These are phyloP conservation scores for Icerya purchasi DNA, from an alignment of 2,888 invertebrate genomes.

Conservation along the genomic window DNA sequence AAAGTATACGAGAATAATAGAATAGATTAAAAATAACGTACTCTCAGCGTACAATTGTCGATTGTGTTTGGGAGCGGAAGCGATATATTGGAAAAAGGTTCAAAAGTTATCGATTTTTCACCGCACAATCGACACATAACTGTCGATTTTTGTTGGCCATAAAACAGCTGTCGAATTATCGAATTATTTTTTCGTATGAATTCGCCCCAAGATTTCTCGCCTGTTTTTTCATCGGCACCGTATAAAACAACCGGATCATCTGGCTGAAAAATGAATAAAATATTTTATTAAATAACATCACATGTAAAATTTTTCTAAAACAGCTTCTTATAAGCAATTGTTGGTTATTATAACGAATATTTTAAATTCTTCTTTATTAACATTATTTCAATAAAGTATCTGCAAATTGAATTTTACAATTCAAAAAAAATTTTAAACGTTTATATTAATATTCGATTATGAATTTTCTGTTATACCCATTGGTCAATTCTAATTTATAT, in stretches of 20 bases:
- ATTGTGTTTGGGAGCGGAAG: slow-evolving; percentile 43
- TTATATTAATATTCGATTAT: no score
- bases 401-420: no score
- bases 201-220: slow-evolving; percentile 45
- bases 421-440: no score
- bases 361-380: no score
- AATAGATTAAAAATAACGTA: no score
- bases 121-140: slow-evolving; percentile 51
- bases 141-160: slow-evolving; percentile 66
- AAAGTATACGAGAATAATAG: no score
- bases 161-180: slow-evolving; percentile 53
- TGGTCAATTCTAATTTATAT: no score
- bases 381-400: no score
- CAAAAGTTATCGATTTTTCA: slow-evolving; percentile 60
- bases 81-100: slow-evolving; percentile 67
- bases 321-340: no score
- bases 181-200: slow-evolving; percentile 48
- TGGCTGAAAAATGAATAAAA: slow-evolving; percentile 16
- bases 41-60: slow-evolving; percentile 16
- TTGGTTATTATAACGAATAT: no score
- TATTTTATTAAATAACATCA: background rate
- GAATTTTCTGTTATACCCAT: no score
- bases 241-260: slow-evolving; percentile 19
- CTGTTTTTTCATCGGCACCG: slow-evolving; percentile 25
- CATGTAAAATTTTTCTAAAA: no score